Percentiles rank a stretch among this genome's conserved stretches.
These are phyloP conservation scores for Ctenosaura bakeri DNA, from an alignment of 2,797 vertebrate species.

Conservation along the genomic window DNA sequence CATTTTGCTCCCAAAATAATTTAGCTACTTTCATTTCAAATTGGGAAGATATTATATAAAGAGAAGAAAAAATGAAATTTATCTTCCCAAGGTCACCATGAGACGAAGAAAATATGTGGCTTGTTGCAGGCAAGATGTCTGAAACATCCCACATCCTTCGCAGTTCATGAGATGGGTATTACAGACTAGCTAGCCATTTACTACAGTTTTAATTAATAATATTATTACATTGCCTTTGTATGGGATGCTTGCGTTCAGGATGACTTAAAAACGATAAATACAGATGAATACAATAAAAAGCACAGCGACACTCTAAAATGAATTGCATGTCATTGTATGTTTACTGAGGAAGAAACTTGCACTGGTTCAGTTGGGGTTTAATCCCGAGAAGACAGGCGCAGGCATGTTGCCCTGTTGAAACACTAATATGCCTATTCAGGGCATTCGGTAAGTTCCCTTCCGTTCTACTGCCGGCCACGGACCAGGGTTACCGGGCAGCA, in stretches of 20 bases:
- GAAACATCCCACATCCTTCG: too few species aligned
- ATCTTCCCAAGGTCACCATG: neutral
- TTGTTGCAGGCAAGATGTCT: neutral
- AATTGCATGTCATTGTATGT: too few species aligned
- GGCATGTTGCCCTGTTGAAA: too few species aligned
- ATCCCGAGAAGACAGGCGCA: too few species aligned
- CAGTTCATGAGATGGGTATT: neutral
- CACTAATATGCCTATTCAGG: too few species aligned
- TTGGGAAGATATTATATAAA: neutral
- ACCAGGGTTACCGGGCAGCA: too few species aligned
- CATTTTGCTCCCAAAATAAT: neutral
- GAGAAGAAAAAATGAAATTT: too few species aligned
- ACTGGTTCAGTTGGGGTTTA: neutral
- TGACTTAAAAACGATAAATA: neutral
- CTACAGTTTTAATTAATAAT: neutral
- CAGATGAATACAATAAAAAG: neutral
- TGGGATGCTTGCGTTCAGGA: neutral
- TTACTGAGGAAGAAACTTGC: neutral
- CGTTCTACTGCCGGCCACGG: too few species aligned
- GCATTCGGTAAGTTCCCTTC: too few species aligned
- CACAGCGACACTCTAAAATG: neutral
- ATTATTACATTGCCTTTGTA: neutral
- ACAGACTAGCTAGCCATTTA: neutral
- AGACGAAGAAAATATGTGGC: neutral
- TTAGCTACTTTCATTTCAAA: neutral